phyloP scores from a whole-genome alignment of 2,113 vertebrate species.

The Nothobranchius kuhntae region DNA sequence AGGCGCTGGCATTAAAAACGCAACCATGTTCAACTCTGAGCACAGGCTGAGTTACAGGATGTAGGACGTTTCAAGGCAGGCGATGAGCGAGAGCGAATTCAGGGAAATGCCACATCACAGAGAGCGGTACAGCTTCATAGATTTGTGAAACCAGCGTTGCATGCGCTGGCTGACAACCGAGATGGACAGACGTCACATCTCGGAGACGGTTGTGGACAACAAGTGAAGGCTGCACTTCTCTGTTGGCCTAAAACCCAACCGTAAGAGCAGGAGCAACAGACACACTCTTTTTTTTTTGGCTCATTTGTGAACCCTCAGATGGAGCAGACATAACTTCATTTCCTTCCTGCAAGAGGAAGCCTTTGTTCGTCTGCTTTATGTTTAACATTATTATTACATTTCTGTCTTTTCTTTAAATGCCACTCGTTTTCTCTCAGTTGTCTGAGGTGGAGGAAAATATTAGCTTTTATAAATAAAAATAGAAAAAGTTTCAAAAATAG shows the following conservation, averaged over 20 bases:
- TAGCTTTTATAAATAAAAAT: not conserved
- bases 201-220: not conserved
- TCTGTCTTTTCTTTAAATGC: slow-evolving; percentile 1
- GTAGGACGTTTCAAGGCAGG: not conserved
- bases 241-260: not conserved
- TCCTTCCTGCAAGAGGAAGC: slow-evolving; percentile 73
- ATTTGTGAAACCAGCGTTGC: no score
- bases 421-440: not conserved
- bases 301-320: slow-evolving; percentile 46
- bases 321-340: slow-evolving; percentile 60
- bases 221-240: not conserved
- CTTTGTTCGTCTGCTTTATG: slow-evolving; percentile 21
- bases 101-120: not conserved
- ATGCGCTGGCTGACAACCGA: not conserved
- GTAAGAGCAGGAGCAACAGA: slow-evolving; percentile 22
- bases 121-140: not conserved
- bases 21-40: not conserved
- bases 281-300: slow-evolving; percentile 30
- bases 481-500: not conserved
- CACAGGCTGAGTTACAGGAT: slow-evolving; percentile 15
- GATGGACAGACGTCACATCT: not conserved
- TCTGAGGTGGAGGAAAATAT: no score
- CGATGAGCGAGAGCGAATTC: not conserved
- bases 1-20: no score
- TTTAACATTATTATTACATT: slow-evolving; percentile 16